Evolutionary conservation across 2,797 vertebrate genomes (phyloP).

Genomic region (Alcedo quadribrachys): DNA sequence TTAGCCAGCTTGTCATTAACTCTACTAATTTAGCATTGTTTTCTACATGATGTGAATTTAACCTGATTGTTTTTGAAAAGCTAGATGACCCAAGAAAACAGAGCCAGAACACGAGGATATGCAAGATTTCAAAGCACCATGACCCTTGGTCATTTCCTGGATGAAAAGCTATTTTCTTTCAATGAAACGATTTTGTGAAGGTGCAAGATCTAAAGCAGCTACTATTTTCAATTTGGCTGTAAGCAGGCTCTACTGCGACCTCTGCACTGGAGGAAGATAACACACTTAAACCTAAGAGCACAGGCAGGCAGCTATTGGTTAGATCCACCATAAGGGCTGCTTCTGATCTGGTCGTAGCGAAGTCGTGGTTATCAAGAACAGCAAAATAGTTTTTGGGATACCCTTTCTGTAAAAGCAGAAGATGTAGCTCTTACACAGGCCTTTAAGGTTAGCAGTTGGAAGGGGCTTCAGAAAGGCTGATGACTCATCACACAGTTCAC

Average conservation of each 20-base stretch:
- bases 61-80: neutral
- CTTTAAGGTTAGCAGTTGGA: neutral
- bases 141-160: neutral
- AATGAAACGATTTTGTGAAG: neutral
- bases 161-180: neutral
- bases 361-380: neutral
- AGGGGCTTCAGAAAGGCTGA: neutral
- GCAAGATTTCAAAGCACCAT: neutral
- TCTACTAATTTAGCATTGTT: neutral
- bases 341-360: neutral
- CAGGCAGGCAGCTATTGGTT: neutral
- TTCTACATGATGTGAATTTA: neutral
- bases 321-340: neutral
- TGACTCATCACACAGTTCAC: neutral
- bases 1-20: neutral
- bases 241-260: conserved; percentile 16
- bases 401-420: neutral
- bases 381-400: neutral
- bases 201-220: conserved; percentile 14
- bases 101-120: neutral
- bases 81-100: neutral
- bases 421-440: neutral
- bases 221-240: conserved; percentile 15
- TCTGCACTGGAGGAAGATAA: conserved; percentile 1
- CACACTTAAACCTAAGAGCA: conserved; percentile 37